Evolutionary conservation across 2,113 vertebrate genomes (phyloP).

Genomic region (Corythaixoides concolor): DNA sequence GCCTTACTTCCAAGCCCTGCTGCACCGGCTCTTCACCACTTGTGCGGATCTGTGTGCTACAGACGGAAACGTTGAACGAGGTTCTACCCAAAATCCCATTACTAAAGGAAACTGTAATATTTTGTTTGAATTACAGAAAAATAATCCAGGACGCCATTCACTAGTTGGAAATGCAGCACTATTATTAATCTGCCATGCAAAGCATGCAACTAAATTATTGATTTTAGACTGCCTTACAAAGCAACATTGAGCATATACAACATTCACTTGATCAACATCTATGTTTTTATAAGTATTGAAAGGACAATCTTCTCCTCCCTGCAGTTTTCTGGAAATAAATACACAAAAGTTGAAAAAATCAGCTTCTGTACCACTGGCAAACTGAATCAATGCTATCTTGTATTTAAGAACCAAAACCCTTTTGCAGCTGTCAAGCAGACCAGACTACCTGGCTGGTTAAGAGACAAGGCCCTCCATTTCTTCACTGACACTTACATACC

Average conservation of each 20-base stretch:
- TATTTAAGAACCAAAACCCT: not conserved
- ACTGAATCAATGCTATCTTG: not conserved
- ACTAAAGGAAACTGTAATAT: not conserved
- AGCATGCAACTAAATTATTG: not conserved
- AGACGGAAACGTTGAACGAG: conserved; percentile 15
- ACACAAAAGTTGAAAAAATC: not conserved
- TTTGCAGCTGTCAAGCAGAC: not conserved
- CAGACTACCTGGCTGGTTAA: not conserved
- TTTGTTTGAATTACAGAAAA: conserved; percentile 10
- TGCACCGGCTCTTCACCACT: conserved; percentile 31
- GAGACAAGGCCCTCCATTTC: not conserved
- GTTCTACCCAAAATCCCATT: conserved; percentile 42
- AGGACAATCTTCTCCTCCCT: not conserved
- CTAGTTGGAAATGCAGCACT: not conserved
- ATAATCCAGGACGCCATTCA: not conserved
- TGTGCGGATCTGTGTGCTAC: conserved; percentile 16
- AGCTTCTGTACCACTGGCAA: not conserved
- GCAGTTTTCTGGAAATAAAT: not conserved
- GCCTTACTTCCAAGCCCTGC: conserved; percentile 65
- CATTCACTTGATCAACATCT: not conserved
- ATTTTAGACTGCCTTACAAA: not conserved
- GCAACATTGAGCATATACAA: not conserved
- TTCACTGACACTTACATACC: not conserved
- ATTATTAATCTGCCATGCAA: not conserved
- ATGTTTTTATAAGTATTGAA: not conserved